Evolutionary conservation across 2,113 vertebrate genomes (phyloP).

Genomic region (Nannospalax galili): DNA sequence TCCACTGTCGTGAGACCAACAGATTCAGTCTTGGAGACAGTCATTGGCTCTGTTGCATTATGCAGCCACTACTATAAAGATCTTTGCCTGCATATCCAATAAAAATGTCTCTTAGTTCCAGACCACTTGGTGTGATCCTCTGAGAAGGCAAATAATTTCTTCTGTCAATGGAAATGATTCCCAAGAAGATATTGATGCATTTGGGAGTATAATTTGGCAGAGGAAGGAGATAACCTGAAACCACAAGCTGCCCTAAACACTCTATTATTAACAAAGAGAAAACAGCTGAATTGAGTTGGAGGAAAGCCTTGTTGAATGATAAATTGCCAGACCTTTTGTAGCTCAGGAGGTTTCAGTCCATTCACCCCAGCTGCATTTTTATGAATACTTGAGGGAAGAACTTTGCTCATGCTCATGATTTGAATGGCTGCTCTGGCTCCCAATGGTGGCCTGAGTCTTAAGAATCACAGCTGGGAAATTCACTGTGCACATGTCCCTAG

Average conservation of each 20-base stretch:
- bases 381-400: conserved; percentile 70
- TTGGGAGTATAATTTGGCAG: conserved; percentile 78
- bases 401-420: conserved; percentile 51
- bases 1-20: neutral
- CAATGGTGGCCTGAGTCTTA: conserved; percentile 51
- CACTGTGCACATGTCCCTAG: neutral
- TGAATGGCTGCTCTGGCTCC: conserved; percentile 50
- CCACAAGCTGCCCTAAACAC: conserved; percentile 74
- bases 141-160: conserved; percentile 76
- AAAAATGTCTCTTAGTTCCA: conserved; percentile 70
- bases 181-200: conserved; percentile 71
- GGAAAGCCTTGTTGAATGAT: conserved; percentile 71
- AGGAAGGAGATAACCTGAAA: conserved; percentile 79
- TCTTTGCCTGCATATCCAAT: conserved; percentile 45
- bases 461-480: conserved; percentile 55
- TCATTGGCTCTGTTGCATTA: neutral
- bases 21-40: neutral
- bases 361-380: conserved; percentile 74
- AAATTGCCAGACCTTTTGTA: conserved; percentile 66
- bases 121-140: conserved; percentile 60
- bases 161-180: conserved; percentile 77
- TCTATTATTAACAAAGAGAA: conserved; percentile 75
- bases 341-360: conserved; percentile 54
- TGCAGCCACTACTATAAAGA: conserved; percentile 41
- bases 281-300: conserved; percentile 74